Base-by-base conservation (phyloP, 1,140 invertebrate genomes). In the Papilio glaucus region DNA sequence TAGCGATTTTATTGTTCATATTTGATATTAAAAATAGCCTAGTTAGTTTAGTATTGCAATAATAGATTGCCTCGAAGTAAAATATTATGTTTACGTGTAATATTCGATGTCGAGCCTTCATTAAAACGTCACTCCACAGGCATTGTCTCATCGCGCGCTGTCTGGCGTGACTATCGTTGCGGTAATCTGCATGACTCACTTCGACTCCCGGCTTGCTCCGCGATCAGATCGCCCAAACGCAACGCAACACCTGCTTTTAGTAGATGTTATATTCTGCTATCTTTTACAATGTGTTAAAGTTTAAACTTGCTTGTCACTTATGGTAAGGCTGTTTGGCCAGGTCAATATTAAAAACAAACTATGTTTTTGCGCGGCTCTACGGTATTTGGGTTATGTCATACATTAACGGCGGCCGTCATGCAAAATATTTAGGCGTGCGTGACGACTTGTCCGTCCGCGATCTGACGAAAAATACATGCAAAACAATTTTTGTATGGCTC, bases 361-460 rank as follows among this genome's bases (percentile, higher is more conserved):
- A 45, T 53, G 18, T 26, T 57, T 26, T 57, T 57, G 49, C 49
- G 39, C 39, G 39, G 13, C 39, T 41, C 10, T 12, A 24, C 2
- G 21, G 21, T 57, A 57, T 57, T 57, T 57, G 21, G 21, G 49
- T 57, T 57, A 57, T 57, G 10, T 45, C 5, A 45, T 57, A 21
- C 21, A 21, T 57, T 57, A 57, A 24, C 49, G 49, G 49, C 4
- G 49, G 49, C 21, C 49, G 49, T 57, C 49, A 57, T 57, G 49
- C 49, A 21, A 57, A 57, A 57, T 57, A 57, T 57, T 57, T 57
- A 57, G 49, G 21, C 24, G 21, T 57, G 49, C 49, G 49, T 57
- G 49, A 57, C 49, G 49, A 57, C 18, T 57, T 24, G 49, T 57
- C 21, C 24, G 49, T 57, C 49, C 21, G 18, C 49, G 49, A 57